Base-by-base conservation (phyloP, 2,888 invertebrate species). In the Drosophila longiperda region DNA sequence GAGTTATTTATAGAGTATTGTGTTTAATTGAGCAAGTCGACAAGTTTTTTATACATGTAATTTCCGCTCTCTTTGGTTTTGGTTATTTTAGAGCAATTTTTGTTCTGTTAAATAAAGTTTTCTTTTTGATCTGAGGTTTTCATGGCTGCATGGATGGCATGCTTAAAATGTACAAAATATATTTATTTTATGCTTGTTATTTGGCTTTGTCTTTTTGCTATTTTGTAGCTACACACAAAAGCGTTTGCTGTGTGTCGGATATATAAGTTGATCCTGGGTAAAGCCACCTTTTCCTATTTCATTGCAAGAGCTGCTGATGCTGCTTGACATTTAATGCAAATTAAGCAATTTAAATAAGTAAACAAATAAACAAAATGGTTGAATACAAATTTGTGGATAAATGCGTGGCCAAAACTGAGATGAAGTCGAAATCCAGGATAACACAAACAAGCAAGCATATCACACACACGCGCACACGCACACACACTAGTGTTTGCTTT, bases 311-410 rank as follows among this genome's bases (percentile, higher is more conserved):
- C 57, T 49, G 45, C 12, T 53, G 72, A 64, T 71, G 33, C 20
- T 55, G 74, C 68, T 72, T 75, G 76, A 79, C 87, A 69, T 75
- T 82, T 73, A 90, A 90, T 88, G 89, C 84, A 87, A 87, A 87
- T 90, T 88, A 90, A 83, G 90, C 82, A 86, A 90, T 90, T 87
- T 90, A 83, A 88, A 87, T 77, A 83, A 83, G 82, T 73, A 87
- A 87, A 82, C 71, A 86, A 76, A 87, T 78, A 86, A 79, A 77
- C 70, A 66, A 66, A 72, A 69, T 58, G 68, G 57, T 61, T 64
- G 69, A 57, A 74, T 70, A 77, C 70, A 83, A 82, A 79, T 77
- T 69, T 77, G 73, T 29, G 73, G 81, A 60, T 57, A 79, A 79
- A 82, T 59, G 66, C 67, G 80, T 76, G 55, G 63, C 59, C 48